These are phyloP conservation scores for Ceratothoa steindachneri DNA, from an alignment of 2,888 invertebrate genomes.

Conservation along the genomic window DNA sequence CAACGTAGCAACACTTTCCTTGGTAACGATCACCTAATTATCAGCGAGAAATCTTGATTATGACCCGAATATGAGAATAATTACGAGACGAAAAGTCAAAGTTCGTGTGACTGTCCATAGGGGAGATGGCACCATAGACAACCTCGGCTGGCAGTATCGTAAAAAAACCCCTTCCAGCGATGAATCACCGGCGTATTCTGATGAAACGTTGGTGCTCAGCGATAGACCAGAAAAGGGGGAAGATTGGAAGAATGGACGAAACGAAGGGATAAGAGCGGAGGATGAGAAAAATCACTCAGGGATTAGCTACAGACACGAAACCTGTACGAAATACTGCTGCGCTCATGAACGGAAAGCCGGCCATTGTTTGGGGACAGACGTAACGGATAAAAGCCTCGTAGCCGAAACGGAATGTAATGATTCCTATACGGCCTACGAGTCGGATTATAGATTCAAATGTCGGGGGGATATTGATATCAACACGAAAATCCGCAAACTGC, in stretches of 20 bases:
- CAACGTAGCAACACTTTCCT: too few species aligned
- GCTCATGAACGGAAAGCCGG: not conserved
- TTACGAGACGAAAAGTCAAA: slow-evolving; percentile 32
- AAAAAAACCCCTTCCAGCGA: not conserved
- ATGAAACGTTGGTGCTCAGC: not conserved
- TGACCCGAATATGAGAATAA: slow-evolving; percentile 26
- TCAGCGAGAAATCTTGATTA: not conserved
- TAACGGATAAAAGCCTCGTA: not conserved
- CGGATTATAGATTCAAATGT: not conserved
- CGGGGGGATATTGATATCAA: not conserved
- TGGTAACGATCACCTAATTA: not conserved
- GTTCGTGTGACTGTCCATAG: slow-evolving; percentile 37
- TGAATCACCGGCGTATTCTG: not conserved
- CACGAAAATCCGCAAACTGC: too few species aligned
- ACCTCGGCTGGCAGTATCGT: not conserved
- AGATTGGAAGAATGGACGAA: too few species aligned
- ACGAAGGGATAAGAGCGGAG: not conserved
- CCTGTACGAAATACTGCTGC: not conserved
- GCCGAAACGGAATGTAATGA: too few species aligned
- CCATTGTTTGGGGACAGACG: not conserved
- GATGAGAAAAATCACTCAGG: not conserved
- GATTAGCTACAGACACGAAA: not conserved
- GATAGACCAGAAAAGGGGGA: not conserved
- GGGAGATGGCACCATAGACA: slow-evolving; percentile 14
- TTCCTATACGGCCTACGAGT: too few species aligned